Evolutionary conservation across 2,888 invertebrate species (phyloP), one percentile per base, ranked within the genome.

Genomic region (Chironomus riparius): DNA sequence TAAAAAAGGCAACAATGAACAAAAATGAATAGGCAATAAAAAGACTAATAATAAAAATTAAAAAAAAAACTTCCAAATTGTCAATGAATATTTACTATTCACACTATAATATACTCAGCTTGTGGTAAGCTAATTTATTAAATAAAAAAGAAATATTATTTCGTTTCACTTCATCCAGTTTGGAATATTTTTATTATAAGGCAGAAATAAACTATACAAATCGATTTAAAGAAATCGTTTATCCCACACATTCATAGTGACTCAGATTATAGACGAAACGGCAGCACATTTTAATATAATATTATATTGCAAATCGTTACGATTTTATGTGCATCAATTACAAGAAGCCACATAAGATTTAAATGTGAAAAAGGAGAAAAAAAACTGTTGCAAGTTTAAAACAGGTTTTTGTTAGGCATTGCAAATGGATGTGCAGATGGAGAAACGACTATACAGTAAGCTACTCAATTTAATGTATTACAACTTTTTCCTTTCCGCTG

Each of bases 31-130:
- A 56, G 56, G 38, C 38, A 38, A 56, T 56, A 18, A 50, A 15
- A 50, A 15, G 50, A 15, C 15, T 15, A 50, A 15, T 15, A 65
- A 65, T 22, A 12, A 13, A 21, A 65, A 65, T 62, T 21, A 24
- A 24, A 65, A 24, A 12, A 13, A 65, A 21, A 24, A 65, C 18
- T 15, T 56, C 15, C 18, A 38, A 38, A 65, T 65, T 65, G 65
- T 65, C 65, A 65, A 73, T 73, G 62, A 62, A 73, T 73, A 56
- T 73, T 73, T 73, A 73, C 61, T 62, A 73, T 73, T 62, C 72
- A 61, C 72, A 56, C 72, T n/a, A 56, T 56, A 18, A 65, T 65
- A 22, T 28, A 15, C 28, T 68, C 28, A 28, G 13, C 47, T 38
- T 68, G 38, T 18, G 15, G 56, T 56, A 56, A 56, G 56, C 15